Evolutionary conservation across 2,797 vertebrate genomes (phyloP).

Genomic region (Bryconaethiops microstoma): DNA sequence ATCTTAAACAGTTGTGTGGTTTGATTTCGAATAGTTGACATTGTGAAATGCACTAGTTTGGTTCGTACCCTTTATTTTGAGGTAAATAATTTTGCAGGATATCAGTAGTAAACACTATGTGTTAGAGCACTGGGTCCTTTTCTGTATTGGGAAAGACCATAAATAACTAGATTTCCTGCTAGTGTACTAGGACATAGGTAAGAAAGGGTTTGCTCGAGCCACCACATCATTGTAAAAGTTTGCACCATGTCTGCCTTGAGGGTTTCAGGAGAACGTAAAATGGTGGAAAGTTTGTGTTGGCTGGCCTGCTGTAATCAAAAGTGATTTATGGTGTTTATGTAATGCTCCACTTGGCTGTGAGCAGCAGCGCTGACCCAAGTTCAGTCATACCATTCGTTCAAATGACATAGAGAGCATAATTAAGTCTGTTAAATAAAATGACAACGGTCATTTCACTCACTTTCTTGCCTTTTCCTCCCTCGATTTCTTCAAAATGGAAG

Average conservation of each 20-base stretch:
- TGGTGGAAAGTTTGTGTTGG: slow-evolving; percentile 45
- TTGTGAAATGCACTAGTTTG: no score
- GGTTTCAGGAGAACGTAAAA: slow-evolving; percentile 11
- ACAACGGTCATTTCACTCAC: slow-evolving; percentile 55
- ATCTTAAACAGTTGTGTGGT: not conserved
- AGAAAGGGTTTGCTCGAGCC: not conserved
- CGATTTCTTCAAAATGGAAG: not conserved
- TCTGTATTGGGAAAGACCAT: not conserved
- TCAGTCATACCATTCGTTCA: slow-evolving; percentile 40
- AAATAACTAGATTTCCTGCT: not conserved
- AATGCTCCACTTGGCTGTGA: slow-evolving; percentile 63
- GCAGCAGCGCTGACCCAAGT: slow-evolving; percentile 54
- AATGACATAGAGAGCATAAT: slow-evolving; percentile 58
- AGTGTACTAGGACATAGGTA: not conserved
- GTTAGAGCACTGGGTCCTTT: not conserved
- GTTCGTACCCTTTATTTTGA: not conserved
- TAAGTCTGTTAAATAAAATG: slow-evolving; percentile 50
- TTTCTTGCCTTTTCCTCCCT: not conserved
- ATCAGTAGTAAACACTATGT: not conserved
- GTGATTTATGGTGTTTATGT: slow-evolving; percentile 71
- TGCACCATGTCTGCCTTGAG: slow-evolving; percentile 1
- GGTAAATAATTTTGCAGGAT: no score
- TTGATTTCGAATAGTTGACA: not conserved
- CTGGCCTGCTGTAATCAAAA: slow-evolving; percentile 60
- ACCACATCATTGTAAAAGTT: not conserved